These are phyloP conservation scores for Perdita meconis DNA, from an alignment of 2,888 invertebrate genomes.

Conservation along the genomic window DNA sequence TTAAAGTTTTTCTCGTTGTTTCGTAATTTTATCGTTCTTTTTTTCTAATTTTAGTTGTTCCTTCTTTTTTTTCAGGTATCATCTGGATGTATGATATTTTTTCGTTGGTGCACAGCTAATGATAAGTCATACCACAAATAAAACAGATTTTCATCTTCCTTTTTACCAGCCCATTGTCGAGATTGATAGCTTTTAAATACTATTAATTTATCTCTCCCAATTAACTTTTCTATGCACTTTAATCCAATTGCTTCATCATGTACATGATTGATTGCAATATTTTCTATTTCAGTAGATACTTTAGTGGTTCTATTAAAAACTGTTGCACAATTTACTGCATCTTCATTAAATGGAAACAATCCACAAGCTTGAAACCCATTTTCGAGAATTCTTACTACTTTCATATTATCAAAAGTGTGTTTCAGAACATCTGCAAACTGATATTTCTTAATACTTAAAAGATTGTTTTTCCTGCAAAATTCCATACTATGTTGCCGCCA, in stretches of 20 bases:
- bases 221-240: neutral
- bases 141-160: constrained; percentile 2
- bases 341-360: neutral
- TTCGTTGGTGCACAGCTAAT: neutral
- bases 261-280: constrained; percentile 18
- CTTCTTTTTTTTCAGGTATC: neutral
- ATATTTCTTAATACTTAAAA: neutral
- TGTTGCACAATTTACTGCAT: neutral
- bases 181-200: neutral
- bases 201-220: neutral
- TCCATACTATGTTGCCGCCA: neutral
- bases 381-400: constrained; percentile 27
- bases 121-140: constrained; percentile 1
- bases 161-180: constrained; percentile 2
- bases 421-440: constrained; percentile 32
- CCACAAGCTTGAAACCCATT: constrained; percentile 32
- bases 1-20: neutral
- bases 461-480: neutral
- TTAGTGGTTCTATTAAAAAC: neutral
- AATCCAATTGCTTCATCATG: constrained; percentile 31
- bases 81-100: too few species aligned
- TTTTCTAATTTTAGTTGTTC: neutral
- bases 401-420: constrained; percentile 27
- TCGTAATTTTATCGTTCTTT: neutral
- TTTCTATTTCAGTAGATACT: neutral